phyloP scores from a whole-genome alignment of 2,888 invertebrate species.

The Mamestra brassicae region DNA sequence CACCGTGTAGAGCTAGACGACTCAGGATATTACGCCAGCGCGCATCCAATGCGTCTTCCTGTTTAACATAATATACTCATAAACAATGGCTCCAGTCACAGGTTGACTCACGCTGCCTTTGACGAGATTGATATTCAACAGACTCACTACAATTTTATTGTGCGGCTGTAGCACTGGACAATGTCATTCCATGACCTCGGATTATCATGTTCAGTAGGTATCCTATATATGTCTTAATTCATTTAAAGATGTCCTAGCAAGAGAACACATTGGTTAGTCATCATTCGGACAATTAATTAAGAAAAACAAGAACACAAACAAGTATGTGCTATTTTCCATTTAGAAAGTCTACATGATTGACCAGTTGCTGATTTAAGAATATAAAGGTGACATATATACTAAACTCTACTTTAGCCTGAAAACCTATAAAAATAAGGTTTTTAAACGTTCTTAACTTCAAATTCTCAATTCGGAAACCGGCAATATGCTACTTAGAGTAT shows the following conservation, averaged over 20 bases:
- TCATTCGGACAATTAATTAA: too few relatives aligned
- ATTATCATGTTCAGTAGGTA: background rate
- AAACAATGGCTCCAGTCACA: constrained; percentile 26
- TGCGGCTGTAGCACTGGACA: background rate
- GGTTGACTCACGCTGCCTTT: constrained; percentile 14
- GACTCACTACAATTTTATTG: background rate
- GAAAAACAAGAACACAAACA: too few relatives aligned
- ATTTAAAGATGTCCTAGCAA: background rate
- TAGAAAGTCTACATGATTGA: too few relatives aligned
- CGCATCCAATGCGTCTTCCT: constrained; percentile 37
- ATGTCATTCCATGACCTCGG: constrained; percentile 4
- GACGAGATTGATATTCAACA: background rate
- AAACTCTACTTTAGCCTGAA: too few relatives aligned
- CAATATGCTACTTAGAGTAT: background rate
- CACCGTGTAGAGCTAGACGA: background rate
- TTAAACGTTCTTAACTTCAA: too few relatives aligned
- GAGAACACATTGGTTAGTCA: too few relatives aligned
- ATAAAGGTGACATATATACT: too few relatives aligned
- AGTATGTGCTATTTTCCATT: too few relatives aligned
- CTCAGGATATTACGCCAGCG: constrained; percentile 35
- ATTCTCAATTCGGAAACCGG: too few relatives aligned
- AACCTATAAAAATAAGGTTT: too few relatives aligned
- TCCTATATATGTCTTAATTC: background rate
- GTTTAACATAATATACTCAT: constrained; percentile 32
- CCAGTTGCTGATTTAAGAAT: too few relatives aligned